Percentiles rank a stretch among this genome's conserved stretches.
Conservation (phyloP, 2,797 vertebrate genomes). For the Netta rufina region DNA sequence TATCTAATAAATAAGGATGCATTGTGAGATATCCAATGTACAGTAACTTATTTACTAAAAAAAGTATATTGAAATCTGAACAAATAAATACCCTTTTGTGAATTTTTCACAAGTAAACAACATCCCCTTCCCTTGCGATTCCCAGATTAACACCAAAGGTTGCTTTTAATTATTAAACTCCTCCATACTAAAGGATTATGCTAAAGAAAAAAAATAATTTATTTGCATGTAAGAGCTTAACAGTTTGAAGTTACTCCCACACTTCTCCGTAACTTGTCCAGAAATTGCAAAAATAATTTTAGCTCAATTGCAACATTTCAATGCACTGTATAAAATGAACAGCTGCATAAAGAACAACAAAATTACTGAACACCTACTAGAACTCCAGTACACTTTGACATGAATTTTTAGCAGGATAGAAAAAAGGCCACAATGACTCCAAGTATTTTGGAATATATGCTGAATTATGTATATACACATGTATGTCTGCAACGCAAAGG, state of each 20-base stretch:
- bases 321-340: neutral
- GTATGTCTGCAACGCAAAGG: neutral
- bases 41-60: neutral
- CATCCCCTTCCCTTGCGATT: neutral
- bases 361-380: neutral
- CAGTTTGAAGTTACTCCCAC: neutral
- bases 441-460: neutral
- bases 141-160: neutral
- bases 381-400: neutral
- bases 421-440: neutral
- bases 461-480: neutral
- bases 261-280: neutral
- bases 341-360: neutral
- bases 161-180: neutral
- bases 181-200: neutral
- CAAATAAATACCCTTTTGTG: neutral
- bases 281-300: neutral
- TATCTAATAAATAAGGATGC: conserved; percentile 48
- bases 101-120: conserved; percentile 1
- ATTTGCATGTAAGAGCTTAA: neutral
- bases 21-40: neutral
- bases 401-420: neutral
- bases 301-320: neutral
- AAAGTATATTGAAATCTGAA: neutral
- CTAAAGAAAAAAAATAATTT: neutral